Conservation (phyloP, 1,140 invertebrate species). For the Lordiphosa stackelbergi region DNA sequence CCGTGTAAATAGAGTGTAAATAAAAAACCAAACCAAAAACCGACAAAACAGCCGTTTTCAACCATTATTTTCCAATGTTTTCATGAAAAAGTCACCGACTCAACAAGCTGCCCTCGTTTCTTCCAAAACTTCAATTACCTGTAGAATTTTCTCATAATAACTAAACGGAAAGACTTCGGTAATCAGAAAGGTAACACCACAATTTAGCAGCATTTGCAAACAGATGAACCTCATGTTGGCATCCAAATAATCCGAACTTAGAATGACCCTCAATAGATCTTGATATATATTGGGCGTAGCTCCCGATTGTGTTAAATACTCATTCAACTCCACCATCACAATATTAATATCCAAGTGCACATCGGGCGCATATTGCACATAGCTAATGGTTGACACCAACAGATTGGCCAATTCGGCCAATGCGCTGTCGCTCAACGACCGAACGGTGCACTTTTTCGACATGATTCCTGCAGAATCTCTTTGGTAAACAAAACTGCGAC, state of each 20-base stretch:
- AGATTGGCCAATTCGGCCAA: slow-evolving; percentile 69
- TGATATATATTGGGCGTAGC: slow-evolving; percentile 82
- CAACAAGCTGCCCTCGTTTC: too few relatives aligned
- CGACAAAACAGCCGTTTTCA: too few relatives aligned
- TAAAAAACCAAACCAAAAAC: too few relatives aligned
- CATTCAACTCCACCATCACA: slow-evolving; percentile 79
- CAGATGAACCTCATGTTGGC: slow-evolving; percentile 82
- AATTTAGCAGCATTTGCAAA: slow-evolving; percentile 80
- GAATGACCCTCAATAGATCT: slow-evolving; percentile 81
- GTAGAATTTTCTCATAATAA: slow-evolving; percentile 82
- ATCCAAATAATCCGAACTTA: slow-evolving; percentile 81
- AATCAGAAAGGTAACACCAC: slow-evolving; percentile 81
- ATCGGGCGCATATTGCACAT: slow-evolving; percentile 74
- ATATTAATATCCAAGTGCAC: slow-evolving; percentile 79
- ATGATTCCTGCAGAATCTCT: slow-evolving; percentile 24
- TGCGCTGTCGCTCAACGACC: slow-evolving; percentile 66
- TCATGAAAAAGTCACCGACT: too few relatives aligned
- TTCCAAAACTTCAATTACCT: slow-evolving; percentile 76
- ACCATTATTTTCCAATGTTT: too few relatives aligned
- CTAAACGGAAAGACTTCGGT: slow-evolving; percentile 82
- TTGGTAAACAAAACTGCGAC: slow-evolving; percentile 65
- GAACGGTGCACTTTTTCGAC: slow-evolving; percentile 71
- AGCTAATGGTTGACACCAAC: slow-evolving; percentile 72
- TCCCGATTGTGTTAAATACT: slow-evolving; percentile 79
- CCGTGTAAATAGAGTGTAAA: too few relatives aligned